Percentiles rank a stretch among this genome's conserved stretches.
Conservation (phyloP, 1,140 invertebrate genomes). For the Macrocentrus cingulum region DNA sequence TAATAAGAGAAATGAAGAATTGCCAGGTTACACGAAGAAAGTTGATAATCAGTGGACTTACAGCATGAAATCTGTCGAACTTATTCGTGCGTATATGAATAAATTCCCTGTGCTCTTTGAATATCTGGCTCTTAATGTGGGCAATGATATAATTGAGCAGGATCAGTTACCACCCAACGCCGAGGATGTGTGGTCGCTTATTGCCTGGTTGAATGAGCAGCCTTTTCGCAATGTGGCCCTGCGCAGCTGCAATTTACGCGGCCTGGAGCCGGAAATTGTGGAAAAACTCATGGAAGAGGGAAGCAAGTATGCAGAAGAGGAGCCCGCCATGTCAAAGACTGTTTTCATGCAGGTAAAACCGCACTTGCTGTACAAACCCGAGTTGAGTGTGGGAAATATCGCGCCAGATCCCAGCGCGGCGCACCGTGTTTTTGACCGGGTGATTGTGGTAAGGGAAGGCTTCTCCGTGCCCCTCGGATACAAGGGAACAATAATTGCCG, state of each 20-base stretch:
- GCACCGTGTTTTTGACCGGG: constrained; percentile 77
- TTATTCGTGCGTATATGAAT: constrained; percentile 70
- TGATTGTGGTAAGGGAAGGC: constrained; percentile 74
- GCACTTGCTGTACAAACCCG: constrained; percentile 64
- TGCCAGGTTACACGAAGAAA: constrained; percentile 81
- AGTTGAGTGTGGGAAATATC: constrained; percentile 41
- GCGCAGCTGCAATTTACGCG: too few relatives aligned
- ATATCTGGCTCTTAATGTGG: constrained; percentile 55
- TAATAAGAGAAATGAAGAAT: constrained; percentile 74
- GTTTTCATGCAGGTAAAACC: constrained; percentile 78
- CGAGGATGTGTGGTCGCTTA: constrained; percentile 55
- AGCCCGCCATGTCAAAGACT: constrained; percentile 48
- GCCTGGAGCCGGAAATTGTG: constrained; percentile 67
- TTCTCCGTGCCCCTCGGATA: constrained; percentile 79
- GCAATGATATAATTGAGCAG: constrained; percentile 64
- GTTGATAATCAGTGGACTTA: constrained; percentile 76
- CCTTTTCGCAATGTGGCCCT: constrained; percentile 63
- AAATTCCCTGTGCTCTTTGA: constrained; percentile 77
- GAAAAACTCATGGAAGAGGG: constrained; percentile 65
- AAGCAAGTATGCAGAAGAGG: constrained; percentile 50
- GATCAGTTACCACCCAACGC: constrained; percentile 72
- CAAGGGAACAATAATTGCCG: constrained; percentile 79
- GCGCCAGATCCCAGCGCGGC: constrained; percentile 68
- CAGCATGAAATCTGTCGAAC: constrained; percentile 73
- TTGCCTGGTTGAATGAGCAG: constrained; percentile 75